phyloP scores from a whole-genome alignment of 2,797 vertebrate species.

The Brotula barbata region DNA sequence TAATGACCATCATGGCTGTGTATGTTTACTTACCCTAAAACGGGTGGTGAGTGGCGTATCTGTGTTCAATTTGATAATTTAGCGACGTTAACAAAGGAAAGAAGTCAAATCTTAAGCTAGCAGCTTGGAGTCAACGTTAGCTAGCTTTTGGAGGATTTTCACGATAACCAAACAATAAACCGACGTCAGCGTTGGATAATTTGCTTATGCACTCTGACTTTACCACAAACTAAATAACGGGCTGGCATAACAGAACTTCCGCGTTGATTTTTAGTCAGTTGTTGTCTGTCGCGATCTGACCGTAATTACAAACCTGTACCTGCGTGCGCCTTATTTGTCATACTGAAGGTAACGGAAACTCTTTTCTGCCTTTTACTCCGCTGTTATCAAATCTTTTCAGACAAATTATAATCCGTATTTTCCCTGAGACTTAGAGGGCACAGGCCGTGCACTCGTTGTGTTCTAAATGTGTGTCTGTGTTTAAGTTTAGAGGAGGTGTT shows the following conservation, averaged over 20 bases:
- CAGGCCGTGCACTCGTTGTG: background rate
- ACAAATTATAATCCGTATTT: background rate
- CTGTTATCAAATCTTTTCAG: background rate
- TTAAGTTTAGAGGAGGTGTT: constrained; percentile 26
- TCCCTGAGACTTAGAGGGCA: background rate
- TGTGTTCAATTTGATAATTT: constrained; percentile 7
- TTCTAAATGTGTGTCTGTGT: background rate
- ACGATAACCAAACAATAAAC: constrained; percentile 4
- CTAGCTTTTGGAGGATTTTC: background rate
- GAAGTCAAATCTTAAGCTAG: background rate
- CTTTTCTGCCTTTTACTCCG: background rate
- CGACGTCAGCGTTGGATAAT: background rate
- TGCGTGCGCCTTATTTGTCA: constrained; percentile 32
- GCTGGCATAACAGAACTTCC: background rate
- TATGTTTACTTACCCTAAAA: constrained; percentile 45
- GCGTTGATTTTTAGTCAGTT: background rate
- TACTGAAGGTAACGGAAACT: constrained; percentile 16
- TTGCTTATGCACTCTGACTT: background rate
- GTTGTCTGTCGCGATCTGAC: background rate
- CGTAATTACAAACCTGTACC: constrained; percentile 19
- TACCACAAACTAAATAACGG: background rate
- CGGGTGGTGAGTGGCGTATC: constrained; percentile 7
- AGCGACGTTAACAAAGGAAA: constrained; percentile 1
- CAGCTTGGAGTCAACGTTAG: background rate
- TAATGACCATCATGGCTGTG: too few relatives aligned